Evolutionary conservation across 2,797 vertebrate genomes (phyloP).

Genomic region (Danio jaintianensis): DNA sequence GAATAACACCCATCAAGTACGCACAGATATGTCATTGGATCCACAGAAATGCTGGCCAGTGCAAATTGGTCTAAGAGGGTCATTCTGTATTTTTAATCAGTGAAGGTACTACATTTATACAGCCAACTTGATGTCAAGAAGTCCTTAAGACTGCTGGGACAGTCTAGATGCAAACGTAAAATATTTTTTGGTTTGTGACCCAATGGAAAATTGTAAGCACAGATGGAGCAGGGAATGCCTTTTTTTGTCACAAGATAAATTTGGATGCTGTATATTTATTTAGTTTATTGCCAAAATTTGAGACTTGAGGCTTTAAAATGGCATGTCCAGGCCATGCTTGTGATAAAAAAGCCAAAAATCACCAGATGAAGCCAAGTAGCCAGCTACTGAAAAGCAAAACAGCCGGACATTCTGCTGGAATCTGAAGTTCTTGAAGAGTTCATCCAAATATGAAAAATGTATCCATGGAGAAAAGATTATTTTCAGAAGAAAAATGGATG

Average conservation of each 20-base stretch:
- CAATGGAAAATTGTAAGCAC: background rate
- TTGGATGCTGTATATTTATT: constrained; percentile 13
- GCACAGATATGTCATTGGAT: constrained; percentile 97
- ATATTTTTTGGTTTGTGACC: background rate
- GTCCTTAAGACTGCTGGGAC: background rate
- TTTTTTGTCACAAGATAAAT: background rate
- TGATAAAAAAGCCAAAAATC: constrained; percentile 11
- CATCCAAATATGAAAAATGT: background rate
- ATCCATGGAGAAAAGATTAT: background rate
- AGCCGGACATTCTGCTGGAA: background rate
- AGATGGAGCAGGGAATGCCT: background rate
- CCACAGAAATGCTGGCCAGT: constrained; percentile 80
- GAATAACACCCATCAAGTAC: constrained; percentile 91
- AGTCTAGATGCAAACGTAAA: background rate
- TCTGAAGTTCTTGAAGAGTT: constrained; percentile 13
- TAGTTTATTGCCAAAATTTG: background rate
- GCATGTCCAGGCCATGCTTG: constrained; percentile 13
- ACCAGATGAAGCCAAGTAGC: background rate
- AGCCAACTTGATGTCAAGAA: background rate
- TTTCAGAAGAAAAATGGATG: background rate
- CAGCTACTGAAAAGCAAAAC: constrained; percentile 14
- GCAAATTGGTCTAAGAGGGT: constrained; percentile 75
- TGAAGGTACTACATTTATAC: background rate
- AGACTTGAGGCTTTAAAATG: background rate
- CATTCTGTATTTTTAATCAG: no score